Base-by-base conservation (phyloP, 2,888 invertebrate species). In the Psylliodes chrysocephalus region DNA sequence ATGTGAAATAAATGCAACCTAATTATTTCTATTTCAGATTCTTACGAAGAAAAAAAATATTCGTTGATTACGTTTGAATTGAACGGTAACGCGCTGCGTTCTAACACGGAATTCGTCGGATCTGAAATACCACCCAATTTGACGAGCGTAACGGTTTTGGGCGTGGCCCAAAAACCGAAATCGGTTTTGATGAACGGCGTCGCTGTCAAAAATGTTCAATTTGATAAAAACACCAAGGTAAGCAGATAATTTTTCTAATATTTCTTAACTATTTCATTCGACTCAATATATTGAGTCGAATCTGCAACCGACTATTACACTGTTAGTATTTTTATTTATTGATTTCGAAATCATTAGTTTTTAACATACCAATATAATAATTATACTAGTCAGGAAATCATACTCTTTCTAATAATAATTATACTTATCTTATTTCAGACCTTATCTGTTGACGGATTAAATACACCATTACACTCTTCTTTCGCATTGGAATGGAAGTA, bases 31-130 rank as follows among this genome's bases (percentile, higher is more conserved):
- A 28, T 82, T 82, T 73, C 82, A 88, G 88, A 88, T 74, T 86
- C 86, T 33, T 86, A 85, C 71, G 85, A 87, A 76, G 87, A 88
- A 71, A 85, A 85, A 60, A 84, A 84, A 68, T 89, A 87, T 80
- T 85, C 85, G 52, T 82, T 86, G 70, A 82, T 88, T 17, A 81
- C 83, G 33, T 88, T 89, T 77, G 73, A 76, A 30, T 55, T 81
- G 64, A 71, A 77, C 56, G 70, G 71, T 1, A 73, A 73, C 7
- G 73, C 72, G 35, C 64, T 83, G 18, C 71, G 73, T 42, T 76
- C 73, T 2, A 69, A 76, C 18, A 74, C 75, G n/a, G 70, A 75
- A 12, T 75, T 75, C 59, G 78, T 78, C 75, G 77, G 78, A 15
- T 63, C 73, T 10, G 79, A 79, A 60, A 68, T 69, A 52, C 81